These are phyloP conservation scores for Amblyopsis rosae DNA, from an alignment of 2,113 vertebrate species.

Conservation along the genomic window DNA sequence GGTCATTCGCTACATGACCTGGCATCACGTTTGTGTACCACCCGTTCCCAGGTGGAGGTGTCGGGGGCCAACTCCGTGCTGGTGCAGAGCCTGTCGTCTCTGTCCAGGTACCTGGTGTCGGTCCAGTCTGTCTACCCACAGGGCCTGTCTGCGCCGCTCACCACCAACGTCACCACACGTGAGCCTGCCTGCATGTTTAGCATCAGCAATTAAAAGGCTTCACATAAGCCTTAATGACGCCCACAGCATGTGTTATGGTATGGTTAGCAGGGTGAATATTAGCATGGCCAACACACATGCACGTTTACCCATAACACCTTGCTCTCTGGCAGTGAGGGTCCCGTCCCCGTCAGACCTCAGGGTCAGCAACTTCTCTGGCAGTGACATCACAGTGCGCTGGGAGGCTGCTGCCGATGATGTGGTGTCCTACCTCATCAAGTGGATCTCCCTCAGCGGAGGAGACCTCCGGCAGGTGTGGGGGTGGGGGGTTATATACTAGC, in stretches of 20 bases:
- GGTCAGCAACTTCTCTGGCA: conserved; percentile 82
- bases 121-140: conserved; percentile 79
- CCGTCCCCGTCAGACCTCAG: conserved; percentile 82
- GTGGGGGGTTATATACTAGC: too few relatives aligned
- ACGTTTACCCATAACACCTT: neutral
- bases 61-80: conserved; percentile 77
- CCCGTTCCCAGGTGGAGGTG: conserved; percentile 79
- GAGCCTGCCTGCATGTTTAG: conserved; percentile 53
- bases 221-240: too few relatives aligned
- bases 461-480: conserved; percentile 83
- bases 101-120: conserved; percentile 84
- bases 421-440: conserved; percentile 89
- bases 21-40: too few relatives aligned
- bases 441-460: conserved; percentile 85
- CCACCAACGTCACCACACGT: conserved; percentile 86
- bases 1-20: neutral
- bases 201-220: too few relatives aligned
- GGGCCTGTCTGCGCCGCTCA: conserved; percentile 79
- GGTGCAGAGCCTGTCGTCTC: conserved; percentile 84
- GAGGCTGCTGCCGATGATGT: conserved; percentile 82
- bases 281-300: conserved; percentile 5
- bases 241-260: too few relatives aligned
- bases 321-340: conserved; percentile 80
- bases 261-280: too few relatives aligned
- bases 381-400: conserved; percentile 82